Evolutionary conservation across 2,888 invertebrate genomes (phyloP).

Genomic region (Tigriopus californicus): DNA sequence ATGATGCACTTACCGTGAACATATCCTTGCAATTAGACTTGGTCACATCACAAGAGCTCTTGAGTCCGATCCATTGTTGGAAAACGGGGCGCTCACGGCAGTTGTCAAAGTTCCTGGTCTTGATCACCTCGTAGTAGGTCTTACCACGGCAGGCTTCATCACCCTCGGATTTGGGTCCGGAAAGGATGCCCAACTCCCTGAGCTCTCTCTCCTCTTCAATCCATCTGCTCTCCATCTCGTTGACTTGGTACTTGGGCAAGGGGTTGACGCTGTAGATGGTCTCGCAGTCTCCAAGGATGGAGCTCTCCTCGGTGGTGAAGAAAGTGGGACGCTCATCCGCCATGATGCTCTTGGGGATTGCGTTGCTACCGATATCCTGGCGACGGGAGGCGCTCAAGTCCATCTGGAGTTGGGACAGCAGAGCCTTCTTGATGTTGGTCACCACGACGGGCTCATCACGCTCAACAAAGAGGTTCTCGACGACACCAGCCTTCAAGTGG

Average conservation of each 20-base stretch:
- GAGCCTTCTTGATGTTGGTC: conserved; percentile 28
- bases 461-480: conserved; percentile 15
- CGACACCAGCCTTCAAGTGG: conserved; percentile 12
- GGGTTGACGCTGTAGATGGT: conserved; percentile 23
- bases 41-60: conserved; percentile 7
- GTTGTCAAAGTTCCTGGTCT: conserved; percentile 29
- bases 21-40: conserved; percentile 7
- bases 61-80: conserved; percentile 12
- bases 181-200: not conserved
- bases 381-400: conserved; percentile 20
- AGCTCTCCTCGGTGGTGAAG: conserved; percentile 22
- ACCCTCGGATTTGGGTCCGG: not conserved
- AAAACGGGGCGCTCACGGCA: conserved; percentile 25
- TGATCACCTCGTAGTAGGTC: conserved; percentile 24
- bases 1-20: not conserved
- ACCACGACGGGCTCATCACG: conserved; percentile 26
- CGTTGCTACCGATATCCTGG: not conserved
- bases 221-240: conserved; percentile 5
- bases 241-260: conserved; percentile 16
- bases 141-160: conserved; percentile 14
- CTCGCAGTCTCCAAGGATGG: conserved; percentile 25
- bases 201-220: not conserved
- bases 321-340: conserved; percentile 18
- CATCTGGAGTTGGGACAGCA: conserved; percentile 25
- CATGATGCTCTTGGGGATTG: not conserved